Evolutionary conservation across 2,113 vertebrate species (phyloP), one percentile per base, ranked within the genome.

Genomic region (Anguilla japonica): DNA sequence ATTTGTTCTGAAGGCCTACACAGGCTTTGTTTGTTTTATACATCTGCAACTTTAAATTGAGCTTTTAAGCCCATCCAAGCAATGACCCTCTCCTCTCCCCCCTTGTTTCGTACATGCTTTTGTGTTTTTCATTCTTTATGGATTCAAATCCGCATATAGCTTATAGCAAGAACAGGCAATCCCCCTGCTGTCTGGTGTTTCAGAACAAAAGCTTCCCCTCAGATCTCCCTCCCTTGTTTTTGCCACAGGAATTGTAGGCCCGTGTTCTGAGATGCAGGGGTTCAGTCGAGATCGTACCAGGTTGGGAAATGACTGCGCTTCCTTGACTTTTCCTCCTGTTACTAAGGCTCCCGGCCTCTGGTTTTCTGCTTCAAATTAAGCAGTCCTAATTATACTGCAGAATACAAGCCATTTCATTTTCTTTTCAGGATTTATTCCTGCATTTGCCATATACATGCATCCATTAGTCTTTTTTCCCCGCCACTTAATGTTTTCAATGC

Each of bases 21-120:
- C 86, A 89, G 87, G 88, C 83, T 85, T 56, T 79, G 87, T 87
- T 88, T 90, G 83, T 90, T 91, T 91, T 89, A 87, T 43, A 75
- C 60, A 5, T 86, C 56, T 50, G 82, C 89, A 46, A 87, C 86
- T 87, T 90, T 89, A 88, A 89, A 89, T 85, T 85, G 80, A 43
- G 50, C 89, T 89, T 85, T 71, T 88, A 87, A 85, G 88, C 84
- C 86, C 88, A 57, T 41, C 56, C 26, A 63, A 75, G 71, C n/a
- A 2, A 34, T 75, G 71, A 75, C 29, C 81, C 88, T 80, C 41
- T 13, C 34, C 81, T 85, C 40, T 78, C 22, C 22, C 67, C 22
- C 81, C 60, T 8, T 41, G 84, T 88, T 88, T 89, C 81, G 88
- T 89, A 90, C 83, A 85, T 34, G 26, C 26, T 34, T 75, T 75